Evolutionary conservation across 2,113 vertebrate genomes (phyloP), one percentile per base, ranked within the genome.

Genomic region (Gavialis gangeticus): DNA sequence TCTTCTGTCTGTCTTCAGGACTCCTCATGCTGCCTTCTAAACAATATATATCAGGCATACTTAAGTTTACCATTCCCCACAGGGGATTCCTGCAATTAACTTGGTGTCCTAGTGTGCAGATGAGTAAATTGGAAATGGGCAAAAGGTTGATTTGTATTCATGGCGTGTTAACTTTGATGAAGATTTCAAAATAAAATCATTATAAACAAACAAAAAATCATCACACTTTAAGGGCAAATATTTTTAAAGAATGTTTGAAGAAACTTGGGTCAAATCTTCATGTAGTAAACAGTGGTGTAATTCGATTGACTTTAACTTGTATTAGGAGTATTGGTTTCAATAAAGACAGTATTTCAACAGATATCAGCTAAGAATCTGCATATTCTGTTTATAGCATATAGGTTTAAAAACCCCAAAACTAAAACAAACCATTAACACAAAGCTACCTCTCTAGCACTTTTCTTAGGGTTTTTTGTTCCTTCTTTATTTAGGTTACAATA

Each of bases 31-130:
- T 97, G 34, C 91, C 92, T 91, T 92, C 85, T 96, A 95, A 97
- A 95, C 83, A 96, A 88, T 79, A 69, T 77, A 89, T 80, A 97
- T 89, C 76, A 95, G 75, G 83, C 91, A 79, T 54, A 83, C 84
- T 94, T 94, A 96, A 96, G 94, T 97, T 96, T 94, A 85, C 75
- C 67, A 67, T 84, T 97, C 90, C 83, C 97, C 94, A 91, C 4
- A 2, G 96, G 92, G 93, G 93, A 57, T 83, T 92, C 88, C 79
- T 94, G 94, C 97, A 98, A 98, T 98, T 98, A 97, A 97, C 76
- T 97, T 95, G 94, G 91, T 97, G 78, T 98, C 97, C 96, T 95
- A 87, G 87, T 96, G 96, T 87, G 97, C 88, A 91, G 94, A 97
- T 96, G 94, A 97, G 94, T 95, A 97, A 98, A 97, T 96, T 90